Conservation (phyloP, 2,113 vertebrate species). For the Corythoichthys intestinalis region DNA sequence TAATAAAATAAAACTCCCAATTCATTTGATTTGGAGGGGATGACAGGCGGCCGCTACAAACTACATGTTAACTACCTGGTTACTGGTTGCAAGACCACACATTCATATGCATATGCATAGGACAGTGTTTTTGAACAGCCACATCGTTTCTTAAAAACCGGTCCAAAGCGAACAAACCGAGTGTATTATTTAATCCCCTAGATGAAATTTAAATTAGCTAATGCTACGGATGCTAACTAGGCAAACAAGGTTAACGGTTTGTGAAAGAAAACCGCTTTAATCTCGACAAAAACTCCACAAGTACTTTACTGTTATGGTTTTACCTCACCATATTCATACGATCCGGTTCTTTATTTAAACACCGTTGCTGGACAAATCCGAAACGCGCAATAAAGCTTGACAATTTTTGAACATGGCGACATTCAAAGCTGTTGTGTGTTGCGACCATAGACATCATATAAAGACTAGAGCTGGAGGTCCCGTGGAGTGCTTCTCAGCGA, state of each 20-base stretch:
- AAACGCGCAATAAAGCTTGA: conserved; percentile 66
- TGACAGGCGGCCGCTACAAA: background rate
- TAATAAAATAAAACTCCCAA: too few relatives aligned
- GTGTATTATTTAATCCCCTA: background rate
- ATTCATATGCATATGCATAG: background rate
- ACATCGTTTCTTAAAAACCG: background rate
- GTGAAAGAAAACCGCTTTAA: background rate
- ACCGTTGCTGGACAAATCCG: conserved; percentile 56
- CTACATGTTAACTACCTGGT: background rate
- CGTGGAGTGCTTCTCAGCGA: too few relatives aligned
- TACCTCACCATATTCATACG: conserved; percentile 75
- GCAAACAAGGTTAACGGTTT: background rate
- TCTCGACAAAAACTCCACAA: background rate
- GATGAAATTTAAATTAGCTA: conserved; percentile 15
- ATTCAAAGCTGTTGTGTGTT: background rate
- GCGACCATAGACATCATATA: too few relatives aligned
- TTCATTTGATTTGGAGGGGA: too few relatives aligned
- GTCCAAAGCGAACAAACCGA: background rate
- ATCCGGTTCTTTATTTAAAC: conserved; percentile 78
- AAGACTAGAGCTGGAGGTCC: too few relatives aligned
- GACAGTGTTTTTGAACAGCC: background rate
- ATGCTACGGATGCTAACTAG: conserved; percentile 24
- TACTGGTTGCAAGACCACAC: background rate
- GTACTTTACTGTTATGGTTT: conserved; percentile 18
- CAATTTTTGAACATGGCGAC: conserved; percentile 69